Evolutionary conservation across 2,888 invertebrate genomes (phyloP).

Genomic region (Galerucella nymphaeae): DNA sequence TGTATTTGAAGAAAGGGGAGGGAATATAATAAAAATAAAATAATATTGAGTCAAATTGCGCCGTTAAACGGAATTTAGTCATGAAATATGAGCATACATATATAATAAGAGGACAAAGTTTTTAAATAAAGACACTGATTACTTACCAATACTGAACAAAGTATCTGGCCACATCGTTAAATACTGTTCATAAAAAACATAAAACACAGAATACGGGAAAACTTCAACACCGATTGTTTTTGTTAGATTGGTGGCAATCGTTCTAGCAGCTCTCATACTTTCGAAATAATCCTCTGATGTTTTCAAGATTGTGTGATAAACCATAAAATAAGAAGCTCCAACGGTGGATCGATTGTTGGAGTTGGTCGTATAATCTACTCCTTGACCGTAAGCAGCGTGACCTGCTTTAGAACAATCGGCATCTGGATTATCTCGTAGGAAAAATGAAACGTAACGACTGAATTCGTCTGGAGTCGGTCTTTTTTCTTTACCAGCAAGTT

Average conservation of each 20-base stretch:
- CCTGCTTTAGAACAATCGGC: slow-evolving; percentile 82
- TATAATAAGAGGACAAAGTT: no score
- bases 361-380: slow-evolving; percentile 71
- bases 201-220: slow-evolving; percentile 94
- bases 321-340: slow-evolving; percentile 90
- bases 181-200: slow-evolving; percentile 99
- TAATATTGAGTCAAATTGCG: no score
- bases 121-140: no score
- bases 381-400: slow-evolving; percentile 84
- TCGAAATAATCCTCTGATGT: slow-evolving; percentile 90
- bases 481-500: slow-evolving; percentile 63
- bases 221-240: slow-evolving; percentile 78
- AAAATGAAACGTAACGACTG: slow-evolving; percentile 80
- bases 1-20: no score
- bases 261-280: slow-evolving; percentile 85
- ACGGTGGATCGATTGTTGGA: slow-evolving; percentile 66
- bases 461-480: slow-evolving; percentile 76
- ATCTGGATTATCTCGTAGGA: slow-evolving; percentile 85
- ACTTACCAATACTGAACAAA: slow-evolving; percentile 78
- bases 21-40: no score
- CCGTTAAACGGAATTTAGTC: no score
- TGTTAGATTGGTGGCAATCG: slow-evolving; percentile 74
- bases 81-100: no score
- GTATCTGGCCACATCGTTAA: slow-evolving; percentile 95
- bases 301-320: slow-evolving; percentile 93